A percentile compares a stretch with the other conserved stretches of the same genome.
phyloP scores from a whole-genome alignment of 2,797 vertebrate genomes.

The Myiothlypis coronata region DNA sequence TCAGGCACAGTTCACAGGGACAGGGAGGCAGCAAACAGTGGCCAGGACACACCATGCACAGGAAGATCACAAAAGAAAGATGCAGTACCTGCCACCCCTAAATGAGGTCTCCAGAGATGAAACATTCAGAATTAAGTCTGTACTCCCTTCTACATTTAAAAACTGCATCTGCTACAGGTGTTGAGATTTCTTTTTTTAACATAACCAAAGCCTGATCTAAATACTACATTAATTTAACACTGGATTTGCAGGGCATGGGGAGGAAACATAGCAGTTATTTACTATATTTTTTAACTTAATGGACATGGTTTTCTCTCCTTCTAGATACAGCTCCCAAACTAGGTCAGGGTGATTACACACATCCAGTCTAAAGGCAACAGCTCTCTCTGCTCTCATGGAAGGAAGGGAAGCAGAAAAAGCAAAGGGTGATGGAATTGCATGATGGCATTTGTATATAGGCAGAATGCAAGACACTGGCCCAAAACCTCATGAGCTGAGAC shows the following conservation, averaged over 20 bases:
- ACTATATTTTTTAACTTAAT: background rate
- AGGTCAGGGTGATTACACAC: background rate
- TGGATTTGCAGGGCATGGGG: fast-evolving
- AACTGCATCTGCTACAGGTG: background rate
- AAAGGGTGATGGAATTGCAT: background rate
- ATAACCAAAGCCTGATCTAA: background rate
- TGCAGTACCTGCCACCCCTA: background rate
- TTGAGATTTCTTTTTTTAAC: background rate
- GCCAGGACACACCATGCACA: background rate
- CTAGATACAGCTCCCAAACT: background rate
- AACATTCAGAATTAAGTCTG: background rate
- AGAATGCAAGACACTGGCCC: background rate
- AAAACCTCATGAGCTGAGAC: background rate
- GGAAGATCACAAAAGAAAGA: background rate
- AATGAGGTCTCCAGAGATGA: background rate
- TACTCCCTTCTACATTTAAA: background rate
- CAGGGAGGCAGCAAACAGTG: background rate
- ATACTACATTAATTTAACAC: background rate
- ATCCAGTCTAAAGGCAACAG: background rate
- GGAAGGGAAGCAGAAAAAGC: background rate
- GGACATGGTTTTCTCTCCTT: background rate
- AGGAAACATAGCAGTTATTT: background rate
- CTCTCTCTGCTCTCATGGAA: background rate
- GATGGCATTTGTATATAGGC: background rate
- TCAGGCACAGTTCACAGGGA: fast-evolving